A percentile compares a stretch with the other conserved stretches of the same genome.
Conservation (phyloP, 1,140 invertebrate genomes). For the Microplitis demolitor region DNA sequence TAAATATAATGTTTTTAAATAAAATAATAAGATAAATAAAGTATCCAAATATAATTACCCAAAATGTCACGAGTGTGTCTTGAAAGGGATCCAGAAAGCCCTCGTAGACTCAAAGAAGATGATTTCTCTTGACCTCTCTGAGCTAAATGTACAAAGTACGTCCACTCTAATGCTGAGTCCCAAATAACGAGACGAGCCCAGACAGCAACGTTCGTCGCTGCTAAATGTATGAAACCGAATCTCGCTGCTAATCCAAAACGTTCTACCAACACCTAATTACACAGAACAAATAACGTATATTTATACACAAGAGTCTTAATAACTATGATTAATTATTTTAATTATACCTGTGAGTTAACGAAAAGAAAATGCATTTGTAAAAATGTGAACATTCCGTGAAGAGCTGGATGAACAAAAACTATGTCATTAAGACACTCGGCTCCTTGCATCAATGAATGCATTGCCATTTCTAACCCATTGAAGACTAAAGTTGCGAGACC, state of each 20-base stretch:
- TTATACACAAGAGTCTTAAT: background rate
- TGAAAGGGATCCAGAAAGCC: constrained; percentile 56
- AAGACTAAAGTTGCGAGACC: constrained; percentile 71
- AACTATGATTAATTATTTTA: background rate
- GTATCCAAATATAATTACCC: constrained; percentile 25
- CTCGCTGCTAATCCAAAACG: constrained; percentile 63
- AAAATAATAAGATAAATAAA: background rate
- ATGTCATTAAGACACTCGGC: constrained; percentile 65
- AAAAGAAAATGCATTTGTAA: constrained; percentile 75
- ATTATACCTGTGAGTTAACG: constrained; percentile 70
- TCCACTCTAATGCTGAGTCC: constrained; percentile 66
- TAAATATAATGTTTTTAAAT: background rate
- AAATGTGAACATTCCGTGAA: constrained; percentile 73
- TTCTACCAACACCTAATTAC: constrained; percentile 63
- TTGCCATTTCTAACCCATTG: constrained; percentile 70
- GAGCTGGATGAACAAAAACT: constrained; percentile 68
- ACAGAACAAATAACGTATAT: no score
- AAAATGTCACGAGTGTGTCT: constrained; percentile 44
- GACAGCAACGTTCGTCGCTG: constrained; percentile 67
- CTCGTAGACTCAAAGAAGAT: constrained; percentile 57
- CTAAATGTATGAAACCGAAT: constrained; percentile 68
- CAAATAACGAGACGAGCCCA: constrained; percentile 68
- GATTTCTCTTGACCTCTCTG: constrained; percentile 46
- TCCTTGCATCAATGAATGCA: constrained; percentile 67
- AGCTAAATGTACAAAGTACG: constrained; percentile 61